Evolutionary conservation across 2,888 invertebrate species (phyloP).

Genomic region (Halocaridina rubra): DNA sequence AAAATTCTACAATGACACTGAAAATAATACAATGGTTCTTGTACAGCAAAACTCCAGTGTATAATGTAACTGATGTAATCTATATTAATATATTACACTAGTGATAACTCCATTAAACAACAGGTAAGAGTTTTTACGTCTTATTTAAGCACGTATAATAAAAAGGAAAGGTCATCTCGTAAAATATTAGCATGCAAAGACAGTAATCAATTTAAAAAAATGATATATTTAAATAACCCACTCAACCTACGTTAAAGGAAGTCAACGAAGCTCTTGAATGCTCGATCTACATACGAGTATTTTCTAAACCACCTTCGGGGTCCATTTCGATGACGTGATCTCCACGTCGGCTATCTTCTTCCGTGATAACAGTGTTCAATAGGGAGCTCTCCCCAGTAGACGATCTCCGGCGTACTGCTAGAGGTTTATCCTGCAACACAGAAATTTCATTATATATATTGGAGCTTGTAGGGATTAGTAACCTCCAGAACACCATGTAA

Average conservation of each 20-base stretch:
- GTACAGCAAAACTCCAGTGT: no score
- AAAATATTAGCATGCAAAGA: not conserved
- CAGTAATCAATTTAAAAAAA: not conserved
- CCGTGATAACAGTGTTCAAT: slow-evolving; percentile 42
- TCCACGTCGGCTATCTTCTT: slow-evolving; percentile 26
- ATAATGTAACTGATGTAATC: no score
- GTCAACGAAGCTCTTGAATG: no score
- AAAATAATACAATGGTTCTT: no score
- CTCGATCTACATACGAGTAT: slow-evolving; percentile 43
- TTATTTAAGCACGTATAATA: not conserved
- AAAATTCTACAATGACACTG: no score
- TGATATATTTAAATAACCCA: not conserved
- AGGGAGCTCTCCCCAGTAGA: slow-evolving; percentile 36
- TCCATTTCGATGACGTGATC: slow-evolving; percentile 44
- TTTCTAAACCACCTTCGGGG: not conserved
- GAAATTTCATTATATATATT: not conserved
- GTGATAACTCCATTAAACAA: no score
- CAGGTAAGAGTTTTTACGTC: not conserved
- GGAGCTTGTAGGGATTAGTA: not conserved
- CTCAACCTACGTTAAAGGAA: not conserved
- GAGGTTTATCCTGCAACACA: not conserved
- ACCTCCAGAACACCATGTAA: no score
- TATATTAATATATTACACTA: no score
- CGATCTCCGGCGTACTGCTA: not conserved
- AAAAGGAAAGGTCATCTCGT: not conserved